Conservation (phyloP, 2,113 vertebrate species). For the Epinephelus lanceolatus region DNA sequence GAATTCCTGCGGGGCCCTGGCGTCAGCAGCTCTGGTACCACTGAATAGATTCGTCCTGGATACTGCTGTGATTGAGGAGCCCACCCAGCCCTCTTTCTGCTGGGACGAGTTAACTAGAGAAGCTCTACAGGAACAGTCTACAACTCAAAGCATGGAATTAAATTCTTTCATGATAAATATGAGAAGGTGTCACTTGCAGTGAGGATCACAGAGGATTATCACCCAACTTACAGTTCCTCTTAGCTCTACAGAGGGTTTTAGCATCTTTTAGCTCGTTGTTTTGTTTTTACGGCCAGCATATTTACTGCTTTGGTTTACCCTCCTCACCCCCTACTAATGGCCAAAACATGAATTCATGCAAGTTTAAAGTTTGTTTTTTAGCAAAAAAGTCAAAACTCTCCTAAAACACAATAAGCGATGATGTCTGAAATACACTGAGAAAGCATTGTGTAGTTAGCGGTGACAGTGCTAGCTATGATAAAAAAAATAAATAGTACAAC, state of each 20-base stretch:
- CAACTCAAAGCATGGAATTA: neutral
- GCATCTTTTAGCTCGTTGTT: too few species aligned
- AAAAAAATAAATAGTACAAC: neutral
- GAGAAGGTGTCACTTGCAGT: too few species aligned
- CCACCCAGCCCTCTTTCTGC: neutral
- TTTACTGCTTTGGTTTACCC: too few species aligned
- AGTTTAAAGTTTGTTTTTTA: too few species aligned
- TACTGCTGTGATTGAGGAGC: neutral
- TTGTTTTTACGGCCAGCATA: too few species aligned
- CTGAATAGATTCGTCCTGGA: neutral
- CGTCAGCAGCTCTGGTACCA: conserved; percentile 18
- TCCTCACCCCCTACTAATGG: too few species aligned
- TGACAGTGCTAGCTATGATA: neutral
- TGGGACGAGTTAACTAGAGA: neutral
- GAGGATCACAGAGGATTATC: too few species aligned
- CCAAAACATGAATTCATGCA: too few species aligned
- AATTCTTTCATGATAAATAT: too few species aligned
- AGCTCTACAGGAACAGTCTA: neutral
- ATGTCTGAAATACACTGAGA: neutral
- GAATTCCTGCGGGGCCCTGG: conserved; percentile 24
- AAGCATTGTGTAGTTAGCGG: neutral
- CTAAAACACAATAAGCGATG: neutral
- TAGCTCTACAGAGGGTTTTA: too few species aligned
- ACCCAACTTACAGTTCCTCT: too few species aligned
- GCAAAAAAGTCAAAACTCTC: too few species aligned